phyloP scores from a whole-genome alignment of 1,140 invertebrate genomes.

The Pygmarrhopalites habei region DNA sequence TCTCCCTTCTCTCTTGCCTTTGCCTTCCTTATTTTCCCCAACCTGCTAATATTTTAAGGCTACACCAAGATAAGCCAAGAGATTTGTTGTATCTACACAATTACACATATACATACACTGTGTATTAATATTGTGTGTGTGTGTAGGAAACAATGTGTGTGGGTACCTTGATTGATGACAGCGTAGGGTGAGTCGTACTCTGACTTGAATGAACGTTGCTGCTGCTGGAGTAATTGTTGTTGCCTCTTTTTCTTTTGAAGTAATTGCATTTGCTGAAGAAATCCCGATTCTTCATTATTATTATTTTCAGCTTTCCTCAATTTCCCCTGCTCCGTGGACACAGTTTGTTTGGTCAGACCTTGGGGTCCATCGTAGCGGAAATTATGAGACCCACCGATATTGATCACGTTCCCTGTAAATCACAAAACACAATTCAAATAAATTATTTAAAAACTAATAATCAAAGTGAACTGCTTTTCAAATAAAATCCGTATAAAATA shows the following conservation, averaged over 20 bases:
- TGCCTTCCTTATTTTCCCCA: too few species aligned
- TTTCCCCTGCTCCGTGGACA: neutral
- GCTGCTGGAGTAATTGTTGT: neutral
- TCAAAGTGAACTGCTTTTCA: too few species aligned
- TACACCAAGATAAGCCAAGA: too few species aligned
- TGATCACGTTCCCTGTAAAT: conserved; percentile 33
- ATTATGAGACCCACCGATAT: conserved; percentile 32
- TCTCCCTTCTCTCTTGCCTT: too few species aligned
- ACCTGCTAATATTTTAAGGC: too few species aligned
- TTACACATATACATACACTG: too few species aligned
- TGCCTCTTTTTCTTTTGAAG: neutral
- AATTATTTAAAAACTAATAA: too few species aligned
- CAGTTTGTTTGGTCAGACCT: neutral
- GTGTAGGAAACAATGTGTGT: too few species aligned
- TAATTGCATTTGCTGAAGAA: conserved; percentile 7
- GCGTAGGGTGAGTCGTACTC: conserved; percentile 24
- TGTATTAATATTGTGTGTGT: too few species aligned
- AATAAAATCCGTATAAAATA: too few species aligned
- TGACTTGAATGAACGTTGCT: neutral
- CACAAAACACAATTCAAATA: too few species aligned
- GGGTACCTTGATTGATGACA: conserved; percentile 26
- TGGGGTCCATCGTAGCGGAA: conserved; percentile 24
- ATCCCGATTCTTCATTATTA: neutral
- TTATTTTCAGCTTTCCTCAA: neutral
- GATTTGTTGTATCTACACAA: too few species aligned